Evolutionary conservation across 2,888 invertebrate species (phyloP), one percentile per base, ranked within the genome.

Genomic region (Spodoptera exigua): DNA sequence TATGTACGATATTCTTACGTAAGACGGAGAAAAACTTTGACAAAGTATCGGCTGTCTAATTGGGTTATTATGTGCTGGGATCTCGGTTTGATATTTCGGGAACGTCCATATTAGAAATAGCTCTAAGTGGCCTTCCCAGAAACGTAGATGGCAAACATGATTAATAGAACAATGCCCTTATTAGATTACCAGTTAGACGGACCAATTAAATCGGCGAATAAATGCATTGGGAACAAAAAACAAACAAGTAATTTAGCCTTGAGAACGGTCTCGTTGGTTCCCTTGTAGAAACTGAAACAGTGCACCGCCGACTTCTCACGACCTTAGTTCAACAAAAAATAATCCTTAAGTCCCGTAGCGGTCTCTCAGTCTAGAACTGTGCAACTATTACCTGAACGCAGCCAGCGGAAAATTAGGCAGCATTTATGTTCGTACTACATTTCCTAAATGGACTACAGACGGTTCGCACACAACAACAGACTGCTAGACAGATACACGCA

Each of bases 1-100:
- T 93, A 93, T 92, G 89, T 89, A 88, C 84, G 89, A 87, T 88
- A 90, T 89, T 89, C 89, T 92, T 92, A 88, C 91, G 92, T 88
- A 92, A 92, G 86, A 60, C 49, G 49, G 49, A 44, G 65, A 78
- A 78, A 78, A 74, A 78, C 57, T 70, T 70, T 71, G 64, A 77
- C 65, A 53, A 68, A 70, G 64, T 68, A 74, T 74, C 62, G 58
- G 54, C 68, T 61, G 51, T 77, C 56, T 76, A 76, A 76, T 76
- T 76, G 76, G 77, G 54, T 70, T 76, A 70, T 76, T 74, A 70
- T 74, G 39, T 62, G 69, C 54, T 56, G 16, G 43, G 40, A 55
- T 34, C n/a, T 36, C 17, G 44, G 32, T 18, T 45, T 43, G 60
- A 65, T 58, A 73, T 63, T 61, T 73, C 13, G 32, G 55, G 72